These are phyloP conservation scores for Tiphia femorata DNA, from an alignment of 2,888 invertebrate species.

Conservation along the genomic window DNA sequence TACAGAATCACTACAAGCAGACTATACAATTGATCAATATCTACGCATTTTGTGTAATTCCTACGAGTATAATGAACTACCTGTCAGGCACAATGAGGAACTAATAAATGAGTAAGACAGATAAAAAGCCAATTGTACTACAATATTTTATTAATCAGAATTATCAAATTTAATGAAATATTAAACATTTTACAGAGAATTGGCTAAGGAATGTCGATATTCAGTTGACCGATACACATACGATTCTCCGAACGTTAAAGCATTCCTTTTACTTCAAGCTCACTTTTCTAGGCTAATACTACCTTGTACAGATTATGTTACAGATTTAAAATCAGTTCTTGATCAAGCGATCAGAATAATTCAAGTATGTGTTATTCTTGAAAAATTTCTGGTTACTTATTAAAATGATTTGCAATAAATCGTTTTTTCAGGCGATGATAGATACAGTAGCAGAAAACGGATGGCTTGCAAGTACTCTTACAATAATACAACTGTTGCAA, in stretches of 20 bases:
- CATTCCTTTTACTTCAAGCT: conserved; percentile 92
- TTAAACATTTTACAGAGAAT: conserved; percentile 74
- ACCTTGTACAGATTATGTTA: conserved; percentile 94
- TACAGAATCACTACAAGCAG: conserved; percentile 75
- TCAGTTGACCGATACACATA: conserved; percentile 80
- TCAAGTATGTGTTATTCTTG: conserved; percentile 75
- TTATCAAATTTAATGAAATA: background rate
- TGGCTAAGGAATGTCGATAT: conserved; percentile 82
- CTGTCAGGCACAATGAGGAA: conserved; percentile 98
- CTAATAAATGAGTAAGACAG: conserved; percentile 83
- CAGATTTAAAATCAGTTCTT: conserved; percentile 96
- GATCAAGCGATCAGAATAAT: conserved; percentile 96
- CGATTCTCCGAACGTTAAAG: conserved; percentile 95
- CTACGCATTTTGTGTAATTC: conserved; percentile 85
- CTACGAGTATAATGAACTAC: conserved; percentile 92
- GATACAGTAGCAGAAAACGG: conserved; percentile 93
- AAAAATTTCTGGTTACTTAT: too few species aligned
- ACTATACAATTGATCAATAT: conserved; percentile 79
- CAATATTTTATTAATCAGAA: background rate
- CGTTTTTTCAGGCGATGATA: conserved; percentile 87
- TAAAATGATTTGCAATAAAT: too few species aligned
- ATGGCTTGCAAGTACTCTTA: conserved; percentile 87
- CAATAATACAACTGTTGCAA: conserved; percentile 85
- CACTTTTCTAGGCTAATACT: conserved; percentile 88
- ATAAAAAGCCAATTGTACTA: background rate